Percentiles rank a stretch among this genome's conserved stretches.
These are phyloP conservation scores for Micropoecilia bifurca DNA, from an alignment of 2,797 vertebrate species.

Conservation along the genomic window DNA sequence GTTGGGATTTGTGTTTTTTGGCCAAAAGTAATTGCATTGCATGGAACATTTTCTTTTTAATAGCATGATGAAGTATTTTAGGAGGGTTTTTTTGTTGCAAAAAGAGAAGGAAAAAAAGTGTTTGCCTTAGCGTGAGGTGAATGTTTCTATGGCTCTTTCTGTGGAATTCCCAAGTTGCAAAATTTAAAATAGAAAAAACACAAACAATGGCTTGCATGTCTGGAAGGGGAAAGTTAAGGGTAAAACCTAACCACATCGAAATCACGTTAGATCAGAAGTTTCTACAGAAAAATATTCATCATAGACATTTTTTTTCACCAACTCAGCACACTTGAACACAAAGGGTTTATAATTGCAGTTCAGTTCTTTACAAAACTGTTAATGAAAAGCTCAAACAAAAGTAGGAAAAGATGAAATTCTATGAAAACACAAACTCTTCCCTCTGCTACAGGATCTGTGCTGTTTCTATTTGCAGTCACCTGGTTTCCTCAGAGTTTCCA, in stretches of 20 bases:
- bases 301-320: neutral
- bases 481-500: conserved; percentile 12
- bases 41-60: neutral
- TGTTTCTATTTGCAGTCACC: conserved; percentile 18
- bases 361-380: neutral
- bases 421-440: neutral
- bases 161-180: neutral
- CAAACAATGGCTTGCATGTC: too few species aligned
- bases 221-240: neutral
- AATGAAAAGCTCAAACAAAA: neutral
- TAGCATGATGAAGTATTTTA: too few species aligned
- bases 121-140: neutral
- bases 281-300: neutral
- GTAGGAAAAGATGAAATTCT: neutral
- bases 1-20: too few species aligned
- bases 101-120: neutral
- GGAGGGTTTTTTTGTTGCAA: neutral
- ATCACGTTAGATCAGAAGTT: neutral
- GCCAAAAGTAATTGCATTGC: too few species aligned
- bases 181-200: neutral
- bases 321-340: neutral
- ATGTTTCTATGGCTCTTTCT: neutral
- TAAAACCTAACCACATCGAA: neutral
- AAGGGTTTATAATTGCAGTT: neutral
- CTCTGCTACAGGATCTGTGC: neutral